Evolutionary conservation across 2,888 invertebrate genomes (phyloP).

Genomic region (Agriopis aurantiaria): DNA sequence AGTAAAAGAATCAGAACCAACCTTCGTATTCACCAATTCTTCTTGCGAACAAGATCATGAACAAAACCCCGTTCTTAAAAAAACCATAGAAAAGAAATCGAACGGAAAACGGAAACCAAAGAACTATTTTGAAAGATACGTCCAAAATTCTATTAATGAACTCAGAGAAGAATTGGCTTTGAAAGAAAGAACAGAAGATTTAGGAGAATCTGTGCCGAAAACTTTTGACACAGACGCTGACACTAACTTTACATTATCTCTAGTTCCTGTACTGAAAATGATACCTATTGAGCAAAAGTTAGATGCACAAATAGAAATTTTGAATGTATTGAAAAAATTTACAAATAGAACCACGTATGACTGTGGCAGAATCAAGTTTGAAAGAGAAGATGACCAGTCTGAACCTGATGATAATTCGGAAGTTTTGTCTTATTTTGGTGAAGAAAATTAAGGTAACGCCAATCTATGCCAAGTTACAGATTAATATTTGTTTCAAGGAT

Average conservation of each 20-base stretch:
- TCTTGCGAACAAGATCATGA: conserved; percentile 5
- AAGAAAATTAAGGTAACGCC: background rate
- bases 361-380: conserved; percentile 5
- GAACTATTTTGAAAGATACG: conserved; percentile 15
- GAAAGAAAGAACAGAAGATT: conserved; percentile 8
- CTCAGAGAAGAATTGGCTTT: conserved; percentile 14
- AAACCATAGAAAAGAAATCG: background rate
- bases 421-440: conserved; percentile 13
- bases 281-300: conserved; percentile 26
- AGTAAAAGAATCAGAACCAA: background rate
- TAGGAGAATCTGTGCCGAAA: background rate
- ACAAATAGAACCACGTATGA: background rate
- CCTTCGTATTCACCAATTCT: conserved; percentile 2
- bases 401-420: conserved; percentile 18
- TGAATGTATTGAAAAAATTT: conserved; percentile 26
- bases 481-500: background rate
- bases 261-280: conserved; percentile 28
- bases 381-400: conserved; percentile 14
- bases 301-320: conserved; percentile 31
- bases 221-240: conserved; percentile 21
- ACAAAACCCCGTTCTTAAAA: background rate
- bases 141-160: conserved; percentile 18
- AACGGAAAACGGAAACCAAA: conserved; percentile 1
- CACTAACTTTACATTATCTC: conserved; percentile 28
- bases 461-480: background rate